These are phyloP conservation scores for Zosterops lateralis DNA, from an alignment of 2,113 vertebrate genomes.

Conservation along the genomic window DNA sequence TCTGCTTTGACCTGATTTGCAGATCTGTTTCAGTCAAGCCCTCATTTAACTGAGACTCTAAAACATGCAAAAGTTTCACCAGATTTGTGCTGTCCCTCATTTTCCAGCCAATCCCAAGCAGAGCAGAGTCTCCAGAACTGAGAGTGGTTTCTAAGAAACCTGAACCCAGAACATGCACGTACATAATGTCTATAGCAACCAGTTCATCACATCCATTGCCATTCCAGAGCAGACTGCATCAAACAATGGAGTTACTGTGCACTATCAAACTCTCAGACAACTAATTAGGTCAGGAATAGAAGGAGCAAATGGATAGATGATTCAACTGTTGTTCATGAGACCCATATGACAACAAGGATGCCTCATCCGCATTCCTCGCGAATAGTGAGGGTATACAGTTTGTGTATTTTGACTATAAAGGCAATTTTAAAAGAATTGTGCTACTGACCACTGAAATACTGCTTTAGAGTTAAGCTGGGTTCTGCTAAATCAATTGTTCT, in stretches of 20 bases:
- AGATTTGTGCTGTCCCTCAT: background rate
- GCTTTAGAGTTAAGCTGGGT: constrained; percentile 8
- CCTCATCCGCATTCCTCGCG: constrained; percentile 23
- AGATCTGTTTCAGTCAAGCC: constrained; percentile 6
- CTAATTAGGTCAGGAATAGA: constrained; percentile 30
- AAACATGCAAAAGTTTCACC: background rate
- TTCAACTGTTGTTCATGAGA: constrained; percentile 32
- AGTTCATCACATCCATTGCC: background rate
- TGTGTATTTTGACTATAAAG: background rate
- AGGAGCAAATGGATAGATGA: constrained; percentile 29
- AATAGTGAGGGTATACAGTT: background rate
- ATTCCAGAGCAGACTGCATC: background rate
- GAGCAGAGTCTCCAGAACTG: background rate
- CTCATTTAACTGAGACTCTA: constrained; percentile 26
- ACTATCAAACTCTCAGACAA: constrained; percentile 29
- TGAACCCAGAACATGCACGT: background rate
- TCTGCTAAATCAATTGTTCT: constrained; percentile 34
- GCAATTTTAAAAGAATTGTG: background rate
- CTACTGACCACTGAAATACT: background rate
- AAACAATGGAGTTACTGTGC: constrained; percentile 56
- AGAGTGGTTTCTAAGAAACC: background rate
- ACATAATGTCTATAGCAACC: background rate
- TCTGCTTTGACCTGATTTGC: constrained; percentile 34
- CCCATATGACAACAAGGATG: constrained; percentile 14
- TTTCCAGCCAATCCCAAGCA: background rate